Percentiles rank a stretch among this genome's conserved stretches.
Evolutionary conservation across 2,797 vertebrate genomes (phyloP).

Genomic region (Sebastolobus altivelis): DNA sequence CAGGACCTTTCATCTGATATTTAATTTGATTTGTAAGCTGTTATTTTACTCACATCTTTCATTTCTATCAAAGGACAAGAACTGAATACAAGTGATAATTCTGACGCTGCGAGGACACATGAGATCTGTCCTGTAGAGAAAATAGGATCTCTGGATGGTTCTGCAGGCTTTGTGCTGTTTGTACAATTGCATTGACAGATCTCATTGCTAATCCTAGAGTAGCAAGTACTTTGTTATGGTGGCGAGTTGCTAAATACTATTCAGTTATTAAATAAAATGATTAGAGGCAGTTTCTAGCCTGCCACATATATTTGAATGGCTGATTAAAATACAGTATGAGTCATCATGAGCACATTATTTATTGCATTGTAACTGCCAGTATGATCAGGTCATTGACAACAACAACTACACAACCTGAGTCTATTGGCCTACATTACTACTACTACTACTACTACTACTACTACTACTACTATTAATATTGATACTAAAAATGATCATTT

Average conservation of each 20-base stretch:
- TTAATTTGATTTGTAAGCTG: slow-evolving; percentile 71
- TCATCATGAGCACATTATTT: background rate
- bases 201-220: slow-evolving; percentile 22
- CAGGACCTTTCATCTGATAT: slow-evolving; percentile 67
- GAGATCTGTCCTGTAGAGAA: slow-evolving; percentile 40
- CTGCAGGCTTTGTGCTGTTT: slow-evolving; percentile 25
- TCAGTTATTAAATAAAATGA: slow-evolving; percentile 20
- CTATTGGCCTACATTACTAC: background rate
- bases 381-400: background rate
- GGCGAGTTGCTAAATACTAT: slow-evolving; percentile 1
- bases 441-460: background rate
- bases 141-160: slow-evolving; percentile 40
- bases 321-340: slow-evolving; percentile 7
- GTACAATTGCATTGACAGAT: slow-evolving; percentile 31
- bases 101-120: slow-evolving; percentile 47
- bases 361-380: background rate
- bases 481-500: background rate
- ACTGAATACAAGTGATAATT: slow-evolving; percentile 54
- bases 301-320: background rate
- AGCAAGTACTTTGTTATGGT: background rate
- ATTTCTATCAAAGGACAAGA: slow-evolving; percentile 57
- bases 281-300: slow-evolving; percentile 11
- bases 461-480: background rate
- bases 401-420: background rate
- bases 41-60: slow-evolving; percentile 56